phyloP scores from a whole-genome alignment of 2,797 vertebrate genomes.

The Stomatorhinus walkeri region DNA sequence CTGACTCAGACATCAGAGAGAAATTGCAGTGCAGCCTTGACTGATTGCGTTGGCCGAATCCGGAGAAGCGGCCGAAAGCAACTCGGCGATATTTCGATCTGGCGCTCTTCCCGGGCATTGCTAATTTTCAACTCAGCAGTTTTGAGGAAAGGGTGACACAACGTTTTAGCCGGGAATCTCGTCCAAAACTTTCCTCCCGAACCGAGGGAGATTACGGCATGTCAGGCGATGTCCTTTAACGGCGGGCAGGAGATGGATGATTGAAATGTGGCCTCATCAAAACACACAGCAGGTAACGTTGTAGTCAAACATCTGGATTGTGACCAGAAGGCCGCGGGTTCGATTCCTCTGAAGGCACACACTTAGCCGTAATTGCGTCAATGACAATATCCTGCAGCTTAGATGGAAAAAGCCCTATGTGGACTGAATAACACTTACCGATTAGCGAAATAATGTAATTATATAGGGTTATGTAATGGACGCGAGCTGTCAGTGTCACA shows the following conservation, averaged over 20 bases:
- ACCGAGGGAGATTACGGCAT: background rate
- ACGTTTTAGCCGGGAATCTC: background rate
- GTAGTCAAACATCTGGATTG: background rate
- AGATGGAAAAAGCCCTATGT: background rate
- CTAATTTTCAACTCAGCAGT: slow-evolving; percentile 24
- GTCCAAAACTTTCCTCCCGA: background rate
- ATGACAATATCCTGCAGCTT: background rate
- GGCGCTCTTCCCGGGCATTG: slow-evolving; percentile 18
- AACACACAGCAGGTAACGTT: background rate
- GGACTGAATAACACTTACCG: background rate
- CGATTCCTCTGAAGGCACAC: background rate
- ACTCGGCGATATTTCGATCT: slow-evolving; percentile 25
- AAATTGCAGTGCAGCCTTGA: background rate
- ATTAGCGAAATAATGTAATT: background rate
- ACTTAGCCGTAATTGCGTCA: background rate
- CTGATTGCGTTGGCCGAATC: background rate
- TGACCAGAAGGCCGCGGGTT: background rate
- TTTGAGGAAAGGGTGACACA: slow-evolving; percentile 21
- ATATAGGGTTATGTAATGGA: slow-evolving; percentile 5
- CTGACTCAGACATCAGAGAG: background rate
- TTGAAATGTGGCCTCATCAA: background rate
- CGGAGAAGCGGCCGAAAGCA: background rate
- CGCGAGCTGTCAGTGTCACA: background rate
- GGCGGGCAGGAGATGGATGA: background rate
- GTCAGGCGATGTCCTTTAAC: background rate